These are phyloP conservation scores for Leptocoma aspasia DNA, from an alignment of 2,113 vertebrate genomes.

Conservation along the genomic window DNA sequence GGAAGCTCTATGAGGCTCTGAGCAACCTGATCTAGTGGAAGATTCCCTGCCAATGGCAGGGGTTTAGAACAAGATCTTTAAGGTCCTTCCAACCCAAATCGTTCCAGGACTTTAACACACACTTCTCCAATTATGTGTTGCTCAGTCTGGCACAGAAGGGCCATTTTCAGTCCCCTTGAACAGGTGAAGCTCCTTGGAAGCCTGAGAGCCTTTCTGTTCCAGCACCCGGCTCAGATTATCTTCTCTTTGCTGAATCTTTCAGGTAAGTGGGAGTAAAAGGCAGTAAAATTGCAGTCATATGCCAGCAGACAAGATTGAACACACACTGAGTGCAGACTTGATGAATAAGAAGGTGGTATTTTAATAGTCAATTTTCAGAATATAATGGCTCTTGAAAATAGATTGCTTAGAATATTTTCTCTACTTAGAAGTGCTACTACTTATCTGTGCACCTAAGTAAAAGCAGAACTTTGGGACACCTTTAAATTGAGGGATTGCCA, in stretches of 20 bases:
- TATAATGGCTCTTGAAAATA: slow-evolving; percentile 41
- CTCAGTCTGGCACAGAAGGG: not conserved
- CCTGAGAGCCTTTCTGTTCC: not conserved
- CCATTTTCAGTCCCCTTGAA: not conserved
- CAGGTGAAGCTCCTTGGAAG: not conserved
- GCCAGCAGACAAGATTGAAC: slow-evolving; percentile 47
- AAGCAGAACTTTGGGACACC: not conserved
- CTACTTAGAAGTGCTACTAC: slow-evolving; percentile 6
- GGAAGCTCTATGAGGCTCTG: not conserved
- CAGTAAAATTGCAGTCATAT: slow-evolving; percentile 52
- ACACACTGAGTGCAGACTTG: not conserved
- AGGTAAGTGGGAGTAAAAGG: slow-evolving; percentile 58
- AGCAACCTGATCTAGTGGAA: not conserved
- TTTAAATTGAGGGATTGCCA: not conserved
- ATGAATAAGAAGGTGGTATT: slow-evolving; percentile 53
- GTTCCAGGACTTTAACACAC: not conserved
- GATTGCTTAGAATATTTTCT: slow-evolving; percentile 45
- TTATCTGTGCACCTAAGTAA: not conserved
- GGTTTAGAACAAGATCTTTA: not conserved
- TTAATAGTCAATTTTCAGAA: slow-evolving; percentile 56
- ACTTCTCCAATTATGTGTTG: not conserved
- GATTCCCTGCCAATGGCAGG: not conserved
- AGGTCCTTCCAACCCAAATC: not conserved
- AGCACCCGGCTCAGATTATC: not conserved
- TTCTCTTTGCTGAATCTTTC: not conserved